These are phyloP conservation scores for Coryphaenoides rupestris DNA, from an alignment of 2,113 vertebrate species.

Conservation along the genomic window DNA sequence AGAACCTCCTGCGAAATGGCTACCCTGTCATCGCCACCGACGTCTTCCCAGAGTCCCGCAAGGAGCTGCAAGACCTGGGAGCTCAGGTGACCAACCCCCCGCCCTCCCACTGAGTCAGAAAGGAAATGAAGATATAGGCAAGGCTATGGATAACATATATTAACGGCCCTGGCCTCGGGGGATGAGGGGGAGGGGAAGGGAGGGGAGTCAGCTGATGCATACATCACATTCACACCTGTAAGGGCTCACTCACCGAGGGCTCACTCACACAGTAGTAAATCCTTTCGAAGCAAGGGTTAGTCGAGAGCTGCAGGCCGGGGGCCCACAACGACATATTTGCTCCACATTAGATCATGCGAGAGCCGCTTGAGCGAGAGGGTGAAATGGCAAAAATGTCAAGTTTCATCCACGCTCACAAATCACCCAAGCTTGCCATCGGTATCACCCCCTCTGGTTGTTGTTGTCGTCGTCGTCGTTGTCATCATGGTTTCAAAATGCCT, in stretches of 20 bases:
- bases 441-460: no score
- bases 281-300: background rate
- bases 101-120: background rate
- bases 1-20: conserved; percentile 91
- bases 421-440: no score
- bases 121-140: conserved; percentile 7
- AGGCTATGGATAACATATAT: background rate
- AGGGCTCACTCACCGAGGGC: background rate
- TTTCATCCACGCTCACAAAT: no score
- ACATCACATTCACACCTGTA: background rate
- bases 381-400: no score
- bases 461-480: no score
- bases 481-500: background rate
- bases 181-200: background rate
- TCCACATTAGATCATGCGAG: no score
- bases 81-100: conserved; percentile 80
- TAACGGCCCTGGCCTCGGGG: background rate
- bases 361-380: no score
- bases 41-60: conserved; percentile 93
- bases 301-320: background rate
- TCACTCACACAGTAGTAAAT: background rate
- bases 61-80: conserved; percentile 88
- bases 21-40: conserved; percentile 93
- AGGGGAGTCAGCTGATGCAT: background rate
- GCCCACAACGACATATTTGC: background rate